Evolutionary conservation across 2,797 vertebrate genomes (phyloP).

Genomic region (Potorous gilbertii): DNA sequence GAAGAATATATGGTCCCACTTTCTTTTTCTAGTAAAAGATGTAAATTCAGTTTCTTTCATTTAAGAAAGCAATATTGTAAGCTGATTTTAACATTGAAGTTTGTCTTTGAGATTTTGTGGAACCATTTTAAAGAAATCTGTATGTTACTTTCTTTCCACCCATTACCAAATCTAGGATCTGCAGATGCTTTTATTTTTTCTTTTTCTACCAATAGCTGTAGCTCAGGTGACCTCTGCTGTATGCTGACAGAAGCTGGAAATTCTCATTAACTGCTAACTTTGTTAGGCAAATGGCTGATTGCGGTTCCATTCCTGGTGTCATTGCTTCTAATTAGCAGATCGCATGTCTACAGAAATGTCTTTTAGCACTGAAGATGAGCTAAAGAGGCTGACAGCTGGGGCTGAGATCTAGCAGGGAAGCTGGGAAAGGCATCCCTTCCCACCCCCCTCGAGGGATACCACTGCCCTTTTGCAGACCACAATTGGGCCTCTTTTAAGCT

Average conservation of each 20-base stretch:
- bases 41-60: not conserved
- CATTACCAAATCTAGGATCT: not conserved
- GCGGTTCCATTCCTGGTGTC: constrained; percentile 57
- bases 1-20: not conserved
- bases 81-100: not conserved
- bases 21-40: not conserved
- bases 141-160: not conserved
- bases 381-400: constrained; percentile 62
- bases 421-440: constrained; percentile 18
- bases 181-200: constrained; percentile 4
- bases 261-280: constrained; percentile 71
- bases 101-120: not conserved
- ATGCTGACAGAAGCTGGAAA: constrained; percentile 66
- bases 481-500: constrained; percentile 31
- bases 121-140: not conserved
- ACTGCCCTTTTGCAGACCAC: not conserved
- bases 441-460: constrained; percentile 34
- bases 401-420: constrained; percentile 30
- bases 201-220: not conserved
- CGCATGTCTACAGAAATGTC: constrained; percentile 65
- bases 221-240: constrained; percentile 64
- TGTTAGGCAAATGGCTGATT: constrained; percentile 71
- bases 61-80: constrained; percentile 5
- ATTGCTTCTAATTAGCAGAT: constrained; percentile 77
- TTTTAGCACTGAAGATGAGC: constrained; percentile 58